These are phyloP conservation scores for Drosophila melanocephala DNA, from an alignment of 2,888 invertebrate species.

Conservation along the genomic window DNA sequence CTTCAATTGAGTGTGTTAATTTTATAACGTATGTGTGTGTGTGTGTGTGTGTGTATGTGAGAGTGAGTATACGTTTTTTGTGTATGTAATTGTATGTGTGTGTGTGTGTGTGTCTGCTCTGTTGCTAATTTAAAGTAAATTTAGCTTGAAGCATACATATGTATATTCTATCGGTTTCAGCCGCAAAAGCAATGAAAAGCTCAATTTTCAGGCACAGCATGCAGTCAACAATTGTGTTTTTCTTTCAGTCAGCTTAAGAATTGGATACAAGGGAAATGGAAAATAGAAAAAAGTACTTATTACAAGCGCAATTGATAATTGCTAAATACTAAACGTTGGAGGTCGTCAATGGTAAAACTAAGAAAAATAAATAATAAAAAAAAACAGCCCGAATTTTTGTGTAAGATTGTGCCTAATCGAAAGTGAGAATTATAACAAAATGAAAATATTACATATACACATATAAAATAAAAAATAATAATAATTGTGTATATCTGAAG, in stretches of 20 bases:
- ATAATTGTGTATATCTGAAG: slow-evolving; percentile 32
- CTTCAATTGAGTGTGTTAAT: slow-evolving; percentile 20
- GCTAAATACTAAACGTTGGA: slow-evolving; percentile 3
- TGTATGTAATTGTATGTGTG: slow-evolving; percentile 4
- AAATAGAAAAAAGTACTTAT: background rate
- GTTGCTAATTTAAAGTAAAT: slow-evolving; percentile 49
- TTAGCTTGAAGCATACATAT: slow-evolving; percentile 70
- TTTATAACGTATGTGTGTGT: slow-evolving; percentile 7
- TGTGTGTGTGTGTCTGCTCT: slow-evolving; percentile 22
- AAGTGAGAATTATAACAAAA: slow-evolving; percentile 55
- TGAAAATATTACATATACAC: slow-evolving; percentile 3
- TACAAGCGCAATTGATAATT: slow-evolving; percentile 8
- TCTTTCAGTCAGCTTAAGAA: slow-evolving; percentile 19
- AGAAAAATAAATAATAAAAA: slow-evolving; percentile 21
- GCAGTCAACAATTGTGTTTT: slow-evolving; percentile 34
- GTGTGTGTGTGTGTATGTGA: slow-evolving; percentile 5
- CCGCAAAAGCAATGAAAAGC: slow-evolving; percentile 56
- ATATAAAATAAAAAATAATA: slow-evolving; percentile 13
- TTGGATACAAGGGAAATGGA: slow-evolving; percentile 24
- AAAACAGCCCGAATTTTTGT: slow-evolving; percentile 61
- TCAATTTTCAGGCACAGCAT: slow-evolving; percentile 53
- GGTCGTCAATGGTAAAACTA: slow-evolving; percentile 18
- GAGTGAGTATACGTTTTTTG: slow-evolving; percentile 2
- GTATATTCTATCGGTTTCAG: slow-evolving; percentile 77
- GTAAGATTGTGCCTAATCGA: slow-evolving; percentile 65